phyloP scores from a whole-genome alignment of 2,888 invertebrate genomes.

The Pasiphila rectangulata region DNA sequence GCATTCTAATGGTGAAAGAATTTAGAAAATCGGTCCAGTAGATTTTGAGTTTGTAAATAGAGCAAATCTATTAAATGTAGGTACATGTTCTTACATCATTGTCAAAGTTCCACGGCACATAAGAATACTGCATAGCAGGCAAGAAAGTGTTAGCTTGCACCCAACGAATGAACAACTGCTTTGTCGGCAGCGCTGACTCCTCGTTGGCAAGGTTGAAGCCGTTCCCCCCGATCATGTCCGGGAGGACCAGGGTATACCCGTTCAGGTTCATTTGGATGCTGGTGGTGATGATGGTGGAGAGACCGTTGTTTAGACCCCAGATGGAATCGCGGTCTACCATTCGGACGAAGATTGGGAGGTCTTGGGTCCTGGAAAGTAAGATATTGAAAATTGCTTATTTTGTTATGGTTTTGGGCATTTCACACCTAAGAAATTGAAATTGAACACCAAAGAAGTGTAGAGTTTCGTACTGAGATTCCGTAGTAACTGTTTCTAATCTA shows the following conservation, averaged over 20 bases:
- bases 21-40: neutral
- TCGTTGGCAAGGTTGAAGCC: conserved; percentile 75
- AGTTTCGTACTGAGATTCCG: no score
- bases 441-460: no score
- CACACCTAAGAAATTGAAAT: no score
- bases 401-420: neutral
- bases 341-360: conserved; percentile 85
- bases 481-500: no score
- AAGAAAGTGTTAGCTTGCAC: conserved; percentile 88
- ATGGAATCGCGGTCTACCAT: conserved; percentile 89
- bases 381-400: neutral
- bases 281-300: conserved; percentile 86
- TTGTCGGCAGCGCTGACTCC: conserved; percentile 73
- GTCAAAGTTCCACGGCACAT: conserved; percentile 89
- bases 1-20: no score
- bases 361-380: conserved; percentile 80
- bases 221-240: conserved; percentile 90
- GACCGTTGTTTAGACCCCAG: conserved; percentile 86
- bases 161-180: conserved; percentile 89
- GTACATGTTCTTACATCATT: conserved; percentile 64
- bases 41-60: neutral
- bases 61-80: neutral
- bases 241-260: conserved; percentile 87
- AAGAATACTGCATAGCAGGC: conserved; percentile 90
- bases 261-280: conserved; percentile 83